Base-by-base conservation (phyloP, 2,888 invertebrate species). In the Arge pagana region DNA sequence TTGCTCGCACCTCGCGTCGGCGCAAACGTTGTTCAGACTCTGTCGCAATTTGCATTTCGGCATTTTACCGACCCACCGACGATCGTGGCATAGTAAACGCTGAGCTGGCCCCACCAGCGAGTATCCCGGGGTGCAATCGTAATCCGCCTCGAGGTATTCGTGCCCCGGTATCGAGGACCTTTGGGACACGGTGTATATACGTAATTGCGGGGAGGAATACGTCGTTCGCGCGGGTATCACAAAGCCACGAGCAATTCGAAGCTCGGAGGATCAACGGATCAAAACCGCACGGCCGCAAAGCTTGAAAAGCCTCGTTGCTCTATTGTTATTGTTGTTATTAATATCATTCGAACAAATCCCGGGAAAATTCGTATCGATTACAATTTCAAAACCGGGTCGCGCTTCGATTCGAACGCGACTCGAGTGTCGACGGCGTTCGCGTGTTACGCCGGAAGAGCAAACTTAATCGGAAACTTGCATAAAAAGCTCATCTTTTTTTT, bases 101-200 rank as follows among this genome's bases (percentile, higher is more conserved):
- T 58, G 69, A 28, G 53, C 60, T 43, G 62, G 56, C 30, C 63
- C 61, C 16, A 51, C 55, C 67, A 73, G 65, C 50, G 60, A 60
- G 56, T 60, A 74, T 11, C 74, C 74, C 5, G 67, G 63, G 15
- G 65, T 67, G 53, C 75, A 75, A 54, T 73, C 71, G 63, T 75
- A 75, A 57, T 75, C 71, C 2, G 75, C 75, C 53, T 75, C 75
- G 48, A 75, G 62, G 55, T 75, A 75, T 59, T 73, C 74, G 58
- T 72, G 69, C 3, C 68, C 72, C 16, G 75, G 75, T 43, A 63
- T 56, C 37, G 75, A 74, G 6, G 75, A 75, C 57, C 75, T 75
- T 61, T 36, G 11, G 50, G 28, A 28, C 28, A 28, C 28, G 7
- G n/a, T n/a, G n/a, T n/a, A n/a, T n/a, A n/a, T n/a, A n/a, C n/a